Conservation (phyloP, 2,888 invertebrate genomes). For the Cybosia mesomella region DNA sequence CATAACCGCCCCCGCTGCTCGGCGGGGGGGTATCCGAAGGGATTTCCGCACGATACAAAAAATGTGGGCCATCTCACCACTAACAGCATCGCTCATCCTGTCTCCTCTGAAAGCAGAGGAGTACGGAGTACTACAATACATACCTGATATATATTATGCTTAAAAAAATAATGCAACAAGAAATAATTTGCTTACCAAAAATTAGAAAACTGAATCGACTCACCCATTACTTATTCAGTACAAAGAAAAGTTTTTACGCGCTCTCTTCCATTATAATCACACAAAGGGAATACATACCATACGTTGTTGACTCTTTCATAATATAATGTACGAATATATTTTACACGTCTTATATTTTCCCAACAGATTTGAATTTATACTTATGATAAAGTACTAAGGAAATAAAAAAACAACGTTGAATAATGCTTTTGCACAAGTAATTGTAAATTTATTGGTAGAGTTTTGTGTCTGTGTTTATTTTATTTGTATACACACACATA, state of each 20-base stretch:
- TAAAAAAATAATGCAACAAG: not conserved
- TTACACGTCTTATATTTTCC: slow-evolving; percentile 4
- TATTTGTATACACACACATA: too few relatives aligned
- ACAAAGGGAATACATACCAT: slow-evolving; percentile 10
- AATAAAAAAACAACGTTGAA: not conserved
- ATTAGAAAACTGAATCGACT: not conserved
- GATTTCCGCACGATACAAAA: too few relatives aligned
- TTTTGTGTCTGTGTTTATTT: not conserved
- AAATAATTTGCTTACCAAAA: not conserved
- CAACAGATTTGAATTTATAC: slow-evolving; percentile 8
- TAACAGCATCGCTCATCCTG: too few relatives aligned
- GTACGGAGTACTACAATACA: too few relatives aligned
- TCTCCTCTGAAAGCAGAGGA: too few relatives aligned
- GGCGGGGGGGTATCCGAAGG: too few relatives aligned
- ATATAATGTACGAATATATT: not conserved
- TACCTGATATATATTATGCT: not conserved
- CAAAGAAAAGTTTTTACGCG: slow-evolving; percentile 1
- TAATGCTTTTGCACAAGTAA: not conserved
- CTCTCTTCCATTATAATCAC: slow-evolving; percentile 1
- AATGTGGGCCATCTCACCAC: too few relatives aligned
- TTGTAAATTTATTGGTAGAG: not conserved
- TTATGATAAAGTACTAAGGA: not conserved
- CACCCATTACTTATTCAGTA: slow-evolving; percentile 5
- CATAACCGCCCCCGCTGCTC: too few relatives aligned
- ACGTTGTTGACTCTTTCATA: slow-evolving; percentile 2